Evolutionary conservation across 1,140 invertebrate genomes (phyloP), one percentile per base, ranked within the genome.

Genomic region (Drosophila triauraria): DNA sequence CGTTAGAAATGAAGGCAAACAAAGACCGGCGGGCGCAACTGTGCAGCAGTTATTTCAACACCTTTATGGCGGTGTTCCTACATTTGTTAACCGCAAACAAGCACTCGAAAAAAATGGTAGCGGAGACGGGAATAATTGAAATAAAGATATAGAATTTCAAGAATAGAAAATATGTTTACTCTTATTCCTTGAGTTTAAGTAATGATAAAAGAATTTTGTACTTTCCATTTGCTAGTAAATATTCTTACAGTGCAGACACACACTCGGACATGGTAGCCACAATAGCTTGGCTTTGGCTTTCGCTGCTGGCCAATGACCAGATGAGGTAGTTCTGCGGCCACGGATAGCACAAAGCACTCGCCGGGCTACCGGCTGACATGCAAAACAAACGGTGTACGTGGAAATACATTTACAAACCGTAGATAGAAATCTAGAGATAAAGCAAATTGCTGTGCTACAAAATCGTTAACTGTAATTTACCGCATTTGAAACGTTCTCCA

Each of bases 381-480:
- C 85, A 90, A 88, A 88, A 90, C 85, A 84, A 88, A 90, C 85
- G 78, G 70, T 48, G 64, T 83, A 88, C 81, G 85, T 83, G 69
- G 77, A 80, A 80, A 78, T 80, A 75, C 85, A 88, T 88, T 88
- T 88, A 79, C 86, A 88, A 90, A 79, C 85, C 78, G 78, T 65
- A 82, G 85, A 90, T 90, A 91, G 75, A 85, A 79, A 91, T 90
- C 86, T 91, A 56, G 35, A 82, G 85, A 90, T 90, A 90, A 90
- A 63, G 86, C 78, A 90, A 90, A 90, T 90, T 90, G 85, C 85
- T 85, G 81, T 82, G 85, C 86, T 90, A 90, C 86, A 90, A 90
- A 90, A 90, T 90, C 81, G 85, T 90, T 90, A 90, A 85, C 81
- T 85, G 85, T 90, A 90, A 90, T 90, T 90, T 90, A 90, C 81